These are phyloP conservation scores for Calliopsis andreniformis DNA, from an alignment of 1,140 invertebrate species.

Conservation along the genomic window DNA sequence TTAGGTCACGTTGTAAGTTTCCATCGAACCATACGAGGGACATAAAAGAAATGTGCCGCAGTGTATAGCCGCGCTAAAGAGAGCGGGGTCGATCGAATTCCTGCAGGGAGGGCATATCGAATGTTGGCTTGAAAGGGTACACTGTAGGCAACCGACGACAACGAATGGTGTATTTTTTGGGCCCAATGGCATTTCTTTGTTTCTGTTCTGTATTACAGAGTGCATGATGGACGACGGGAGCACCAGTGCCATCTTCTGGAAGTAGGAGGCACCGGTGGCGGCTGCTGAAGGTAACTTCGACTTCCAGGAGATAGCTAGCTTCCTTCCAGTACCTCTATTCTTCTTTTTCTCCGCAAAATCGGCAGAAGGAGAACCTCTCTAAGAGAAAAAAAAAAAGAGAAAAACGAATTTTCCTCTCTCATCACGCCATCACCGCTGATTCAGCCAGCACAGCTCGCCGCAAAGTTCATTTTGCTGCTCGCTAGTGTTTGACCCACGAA, in stretches of 20 bases:
- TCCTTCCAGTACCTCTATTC: slow-evolving; percentile 75
- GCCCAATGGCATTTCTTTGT: slow-evolving; percentile 78
- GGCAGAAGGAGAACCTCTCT: slow-evolving; percentile 61
- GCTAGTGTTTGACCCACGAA: slow-evolving; percentile 74
- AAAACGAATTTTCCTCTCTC: slow-evolving; percentile 69
- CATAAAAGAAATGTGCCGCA: slow-evolving; percentile 70
- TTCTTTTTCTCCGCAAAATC: slow-evolving; percentile 71
- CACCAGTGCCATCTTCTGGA: slow-evolving; percentile 84
- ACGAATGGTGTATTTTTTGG: slow-evolving; percentile 56
- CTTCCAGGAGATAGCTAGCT: slow-evolving; percentile 84
- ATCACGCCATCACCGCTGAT: slow-evolving; percentile 79
- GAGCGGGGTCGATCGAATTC: slow-evolving; percentile 24
- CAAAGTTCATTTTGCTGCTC: slow-evolving; percentile 79
- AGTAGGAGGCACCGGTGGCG: slow-evolving; percentile 84
- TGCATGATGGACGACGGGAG: slow-evolving; percentile 84
- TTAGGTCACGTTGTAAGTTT: slow-evolving; percentile 34
- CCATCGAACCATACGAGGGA: slow-evolving; percentile 18
- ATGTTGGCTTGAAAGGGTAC: slow-evolving; percentile 44
- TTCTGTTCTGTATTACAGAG: slow-evolving; percentile 85
- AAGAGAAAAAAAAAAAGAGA: slow-evolving; percentile 59
- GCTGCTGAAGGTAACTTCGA: slow-evolving; percentile 84
- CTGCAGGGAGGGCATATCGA: slow-evolving; percentile 34
- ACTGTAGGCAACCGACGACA: slow-evolving; percentile 54
- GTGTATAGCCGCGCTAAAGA: slow-evolving; percentile 53
- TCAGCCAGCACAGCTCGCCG: slow-evolving; percentile 79